phyloP scores from a whole-genome alignment of 2,797 vertebrate species.

The Hozukius guyotensis region DNA sequence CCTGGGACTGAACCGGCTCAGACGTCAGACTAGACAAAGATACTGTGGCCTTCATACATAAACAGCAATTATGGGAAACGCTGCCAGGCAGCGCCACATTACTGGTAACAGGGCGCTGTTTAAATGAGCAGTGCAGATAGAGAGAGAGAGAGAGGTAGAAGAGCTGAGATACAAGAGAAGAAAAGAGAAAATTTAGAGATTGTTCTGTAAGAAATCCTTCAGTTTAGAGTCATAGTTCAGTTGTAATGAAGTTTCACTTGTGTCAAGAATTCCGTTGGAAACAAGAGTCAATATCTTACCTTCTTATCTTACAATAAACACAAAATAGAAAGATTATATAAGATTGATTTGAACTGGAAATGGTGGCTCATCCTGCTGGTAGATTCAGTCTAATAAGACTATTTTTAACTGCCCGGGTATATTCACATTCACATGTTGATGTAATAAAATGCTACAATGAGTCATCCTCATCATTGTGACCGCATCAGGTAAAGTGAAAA shows the following conservation, averaged over 20 bases:
- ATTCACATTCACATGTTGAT: neutral
- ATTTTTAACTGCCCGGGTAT: neutral
- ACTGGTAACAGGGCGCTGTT: neutral
- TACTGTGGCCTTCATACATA: constrained; percentile 25
- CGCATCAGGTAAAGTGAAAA: neutral
- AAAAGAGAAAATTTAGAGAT: neutral
- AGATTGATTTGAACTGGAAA: neutral
- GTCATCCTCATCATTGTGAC: neutral
- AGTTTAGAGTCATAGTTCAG: neutral
- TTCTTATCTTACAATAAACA: neutral
- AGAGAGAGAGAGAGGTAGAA: neutral
- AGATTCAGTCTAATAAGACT: neutral
- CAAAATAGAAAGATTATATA: neutral
- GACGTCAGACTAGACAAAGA: neutral
- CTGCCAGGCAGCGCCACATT: neutral
- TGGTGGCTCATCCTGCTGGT: neutral
- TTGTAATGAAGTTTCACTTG: neutral
- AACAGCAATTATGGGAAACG: constrained; percentile 26
- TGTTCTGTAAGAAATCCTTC: neutral
- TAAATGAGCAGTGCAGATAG: neutral
- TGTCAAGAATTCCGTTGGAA: neutral
- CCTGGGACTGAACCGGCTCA: constrained; percentile 1
- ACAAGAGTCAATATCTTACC: neutral
- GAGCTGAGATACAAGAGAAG: neutral
- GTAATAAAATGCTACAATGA: neutral